Conservation (phyloP, 2,888 invertebrate species). For the Deladenus siricidicola region DNA sequence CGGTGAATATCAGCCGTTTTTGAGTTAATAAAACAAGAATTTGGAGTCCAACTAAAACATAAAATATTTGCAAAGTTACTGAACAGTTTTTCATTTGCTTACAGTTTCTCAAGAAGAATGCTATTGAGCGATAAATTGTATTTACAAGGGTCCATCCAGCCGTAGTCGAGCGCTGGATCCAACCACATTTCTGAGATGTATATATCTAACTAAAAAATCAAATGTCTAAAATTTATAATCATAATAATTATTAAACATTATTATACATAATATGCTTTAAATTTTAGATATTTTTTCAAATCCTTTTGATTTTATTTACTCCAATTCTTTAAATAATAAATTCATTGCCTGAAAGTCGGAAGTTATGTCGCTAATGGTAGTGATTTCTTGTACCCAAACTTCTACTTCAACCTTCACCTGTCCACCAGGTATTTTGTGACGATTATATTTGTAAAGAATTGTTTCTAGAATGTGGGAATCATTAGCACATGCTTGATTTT, state of each 20-base stretch:
- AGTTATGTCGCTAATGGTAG: constrained; percentile 51
- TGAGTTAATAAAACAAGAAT: constrained; percentile 51
- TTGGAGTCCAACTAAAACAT: constrained; percentile 25
- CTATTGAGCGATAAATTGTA: constrained; percentile 51
- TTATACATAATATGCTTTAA: too few species aligned
- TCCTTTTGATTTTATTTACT: not conserved
- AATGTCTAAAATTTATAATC: too few species aligned
- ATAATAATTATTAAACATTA: too few species aligned
- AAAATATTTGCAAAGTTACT: not conserved
- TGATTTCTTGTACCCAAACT: constrained; percentile 53
- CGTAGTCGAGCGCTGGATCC: constrained; percentile 49
- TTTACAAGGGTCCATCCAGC: constrained; percentile 50
- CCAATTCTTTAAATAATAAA: too few species aligned
- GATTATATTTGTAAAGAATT: constrained; percentile 39
- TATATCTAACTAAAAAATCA: constrained; percentile 48
- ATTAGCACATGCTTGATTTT: constrained; percentile 37
- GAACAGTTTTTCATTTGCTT: constrained; percentile 1
- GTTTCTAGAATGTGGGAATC: constrained; percentile 45
- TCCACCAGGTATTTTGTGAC: constrained; percentile 52
- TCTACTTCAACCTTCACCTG: constrained; percentile 46
- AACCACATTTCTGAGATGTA: constrained; percentile 53
- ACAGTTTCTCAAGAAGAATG: constrained; percentile 37
- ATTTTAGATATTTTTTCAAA: too few species aligned
- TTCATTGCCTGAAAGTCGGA: constrained; percentile 49
- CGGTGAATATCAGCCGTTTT: constrained; percentile 53